phyloP scores from a whole-genome alignment of 1,140 invertebrate genomes.

The Carcinoscorpius rotundicauda region DNA sequence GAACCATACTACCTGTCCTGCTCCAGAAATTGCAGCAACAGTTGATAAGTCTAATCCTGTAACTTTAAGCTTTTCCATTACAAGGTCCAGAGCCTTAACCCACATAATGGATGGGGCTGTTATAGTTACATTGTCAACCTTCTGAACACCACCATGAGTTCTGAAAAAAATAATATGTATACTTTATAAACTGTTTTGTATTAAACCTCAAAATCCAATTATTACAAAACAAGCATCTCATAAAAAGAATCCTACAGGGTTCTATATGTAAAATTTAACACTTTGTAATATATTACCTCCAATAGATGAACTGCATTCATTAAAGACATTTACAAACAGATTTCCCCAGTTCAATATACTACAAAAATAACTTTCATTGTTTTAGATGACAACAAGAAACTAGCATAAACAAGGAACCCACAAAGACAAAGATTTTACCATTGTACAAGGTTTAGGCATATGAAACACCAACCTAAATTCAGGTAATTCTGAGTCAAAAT shows the following conservation, averaged over 20 bases:
- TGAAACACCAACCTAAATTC: constrained; percentile 61
- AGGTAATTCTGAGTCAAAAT: constrained; percentile 79
- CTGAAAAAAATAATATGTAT: constrained; percentile 36
- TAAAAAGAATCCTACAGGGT: background rate
- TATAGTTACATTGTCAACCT: constrained; percentile 47
- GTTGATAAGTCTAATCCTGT: constrained; percentile 65
- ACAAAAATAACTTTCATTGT: background rate
- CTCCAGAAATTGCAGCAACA: constrained; percentile 71
- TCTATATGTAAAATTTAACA: no score
- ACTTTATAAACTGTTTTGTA: constrained; percentile 10
- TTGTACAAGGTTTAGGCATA: background rate
- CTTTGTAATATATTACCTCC: background rate
- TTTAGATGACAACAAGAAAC: background rate
- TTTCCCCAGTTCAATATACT: background rate
- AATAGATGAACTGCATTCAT: background rate
- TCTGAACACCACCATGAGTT: constrained; percentile 65
- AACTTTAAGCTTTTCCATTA: constrained; percentile 65
- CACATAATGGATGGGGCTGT: constrained; percentile 79
- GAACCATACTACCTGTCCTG: constrained; percentile 56
- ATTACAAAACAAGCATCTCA: background rate
- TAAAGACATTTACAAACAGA: background rate
- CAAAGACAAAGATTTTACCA: no score
- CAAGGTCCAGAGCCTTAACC: constrained; percentile 86
- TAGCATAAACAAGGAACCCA: background rate
- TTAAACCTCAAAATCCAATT: background rate